These are phyloP conservation scores for Eristalis arbustorum DNA, from an alignment of 2,888 invertebrate genomes.

Conservation along the genomic window DNA sequence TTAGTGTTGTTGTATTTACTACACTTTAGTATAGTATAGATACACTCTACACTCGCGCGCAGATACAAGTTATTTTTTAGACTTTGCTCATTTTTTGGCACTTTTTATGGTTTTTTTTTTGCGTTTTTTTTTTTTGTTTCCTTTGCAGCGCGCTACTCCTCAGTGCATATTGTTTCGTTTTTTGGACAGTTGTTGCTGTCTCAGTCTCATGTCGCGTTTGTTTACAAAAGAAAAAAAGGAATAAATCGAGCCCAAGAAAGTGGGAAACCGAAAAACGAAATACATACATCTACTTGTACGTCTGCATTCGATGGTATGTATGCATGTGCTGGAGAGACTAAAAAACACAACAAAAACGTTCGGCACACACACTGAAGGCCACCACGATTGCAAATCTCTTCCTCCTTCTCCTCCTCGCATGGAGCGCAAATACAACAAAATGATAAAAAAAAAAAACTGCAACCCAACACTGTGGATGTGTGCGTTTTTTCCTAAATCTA, in stretches of 20 bases:
- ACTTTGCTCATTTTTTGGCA: slow-evolving; percentile 70
- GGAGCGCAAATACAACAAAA: slow-evolving; percentile 23
- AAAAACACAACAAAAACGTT: slow-evolving; percentile 46
- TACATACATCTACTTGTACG: slow-evolving; percentile 1
- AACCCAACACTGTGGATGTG: slow-evolving; percentile 28
- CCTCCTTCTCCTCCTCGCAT: slow-evolving; percentile 30
- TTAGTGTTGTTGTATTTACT: slow-evolving; percentile 68
- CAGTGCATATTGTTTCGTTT: slow-evolving; percentile 54
- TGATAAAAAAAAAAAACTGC: slow-evolving; percentile 57
- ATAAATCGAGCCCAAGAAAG: slow-evolving; percentile 45
- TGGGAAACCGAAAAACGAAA: slow-evolving; percentile 46
- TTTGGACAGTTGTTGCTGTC: slow-evolving; percentile 32
- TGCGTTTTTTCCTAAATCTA: slow-evolving; percentile 55
- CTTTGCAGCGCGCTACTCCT: slow-evolving; percentile 20
- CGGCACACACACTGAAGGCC: slow-evolving; percentile 60
- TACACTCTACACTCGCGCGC: slow-evolving; percentile 63
- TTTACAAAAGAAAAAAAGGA: slow-evolving; percentile 58
- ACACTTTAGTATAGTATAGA: slow-evolving; percentile 60
- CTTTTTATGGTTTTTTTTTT: slow-evolving; percentile 38
- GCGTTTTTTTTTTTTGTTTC: neutral
- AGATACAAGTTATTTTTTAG: slow-evolving; percentile 70
- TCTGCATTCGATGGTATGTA: slow-evolving; percentile 15
- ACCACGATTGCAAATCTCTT: slow-evolving; percentile 58
- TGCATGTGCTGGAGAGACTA: slow-evolving; percentile 35
- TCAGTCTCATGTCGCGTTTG: slow-evolving; percentile 61